A percentile compares a stretch with the other conserved stretches of the same genome.
Evolutionary conservation across 2,888 invertebrate species (phyloP).

Genomic region (Flexamia atlantica): DNA sequence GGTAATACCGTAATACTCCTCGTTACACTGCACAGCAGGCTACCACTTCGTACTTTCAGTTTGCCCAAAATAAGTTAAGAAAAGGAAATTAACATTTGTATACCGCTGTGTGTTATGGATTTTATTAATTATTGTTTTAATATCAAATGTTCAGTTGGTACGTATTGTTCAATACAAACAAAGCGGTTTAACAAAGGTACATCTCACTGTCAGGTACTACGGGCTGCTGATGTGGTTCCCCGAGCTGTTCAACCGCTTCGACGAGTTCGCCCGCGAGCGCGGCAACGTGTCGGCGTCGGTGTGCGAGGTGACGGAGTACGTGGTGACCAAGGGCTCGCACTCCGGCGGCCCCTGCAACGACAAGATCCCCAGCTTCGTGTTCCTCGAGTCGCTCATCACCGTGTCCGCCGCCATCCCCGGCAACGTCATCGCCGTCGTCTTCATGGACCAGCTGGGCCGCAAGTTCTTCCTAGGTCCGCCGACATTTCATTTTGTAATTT

Average conservation of each 20-base stretch:
- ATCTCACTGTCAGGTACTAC: slow-evolving; percentile 90
- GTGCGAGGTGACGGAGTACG: slow-evolving; percentile 83
- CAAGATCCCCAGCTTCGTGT: slow-evolving; percentile 87
- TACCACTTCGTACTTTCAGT: too few relatives aligned
- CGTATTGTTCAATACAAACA: too few relatives aligned
- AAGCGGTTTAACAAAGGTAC: too few relatives aligned
- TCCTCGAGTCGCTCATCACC: slow-evolving; percentile 91
- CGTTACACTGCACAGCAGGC: too few relatives aligned
- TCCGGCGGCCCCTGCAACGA: slow-evolving; percentile 81
- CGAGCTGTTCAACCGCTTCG: slow-evolving; percentile 94
- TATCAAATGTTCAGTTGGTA: too few relatives aligned
- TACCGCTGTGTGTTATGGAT: too few relatives aligned
- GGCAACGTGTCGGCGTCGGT: slow-evolving; percentile 76
- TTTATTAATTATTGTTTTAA: too few relatives aligned
- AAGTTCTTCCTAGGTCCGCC: slow-evolving; percentile 92
- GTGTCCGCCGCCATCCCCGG: slow-evolving; percentile 92
- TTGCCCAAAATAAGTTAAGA: too few relatives aligned
- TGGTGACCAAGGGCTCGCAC: slow-evolving; percentile 83
- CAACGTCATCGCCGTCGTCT: slow-evolving; percentile 88
- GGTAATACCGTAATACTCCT: too few relatives aligned
- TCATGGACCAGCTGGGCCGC: slow-evolving; percentile 91
- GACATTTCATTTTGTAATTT: slow-evolving; percentile 69
- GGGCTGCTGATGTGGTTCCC: slow-evolving; percentile 99
- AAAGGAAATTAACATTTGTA: too few relatives aligned
- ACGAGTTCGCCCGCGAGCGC: slow-evolving; percentile 85